phyloP scores from a whole-genome alignment of 2,888 invertebrate species.

The Polia nebulosa region DNA sequence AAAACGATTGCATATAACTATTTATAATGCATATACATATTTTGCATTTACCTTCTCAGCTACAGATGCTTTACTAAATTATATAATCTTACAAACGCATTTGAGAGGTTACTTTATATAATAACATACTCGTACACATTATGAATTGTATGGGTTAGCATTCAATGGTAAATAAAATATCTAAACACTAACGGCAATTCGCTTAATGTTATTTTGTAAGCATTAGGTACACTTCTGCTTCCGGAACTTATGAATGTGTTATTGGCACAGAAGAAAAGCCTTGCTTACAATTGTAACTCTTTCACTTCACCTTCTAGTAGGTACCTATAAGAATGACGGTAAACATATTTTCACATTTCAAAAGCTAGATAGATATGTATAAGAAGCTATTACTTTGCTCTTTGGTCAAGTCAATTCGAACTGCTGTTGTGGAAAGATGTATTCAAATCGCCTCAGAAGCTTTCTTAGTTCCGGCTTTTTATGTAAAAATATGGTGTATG shows the following conservation, averaged over 20 bases:
- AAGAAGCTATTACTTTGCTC: neutral
- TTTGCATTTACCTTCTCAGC: constrained; percentile 14
- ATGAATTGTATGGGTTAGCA: neutral
- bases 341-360: constrained; percentile 3
- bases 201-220: constrained; percentile 20
- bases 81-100: constrained; percentile 1
- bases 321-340: neutral
- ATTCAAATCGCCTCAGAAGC: constrained; percentile 3
- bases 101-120: constrained; percentile 18
- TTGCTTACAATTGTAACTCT: neutral
- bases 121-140: neutral
- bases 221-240: constrained; percentile 2
- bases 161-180: constrained; percentile 12
- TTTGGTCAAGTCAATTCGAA: neutral
- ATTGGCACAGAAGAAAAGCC: constrained; percentile 21
- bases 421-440: neutral
- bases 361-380: constrained; percentile 4
- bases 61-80: constrained; percentile 2
- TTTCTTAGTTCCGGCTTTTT: constrained; percentile 8
- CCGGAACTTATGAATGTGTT: constrained; percentile 13
- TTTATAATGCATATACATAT: neutral
- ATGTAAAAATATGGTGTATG: constrained; percentile 11
- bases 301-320: neutral
- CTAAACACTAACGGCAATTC: constrained; percentile 29
- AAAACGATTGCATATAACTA: constrained; percentile 22